Base-by-base conservation (phyloP, 2,888 invertebrate species). In the Corythucha ciliata region DNA sequence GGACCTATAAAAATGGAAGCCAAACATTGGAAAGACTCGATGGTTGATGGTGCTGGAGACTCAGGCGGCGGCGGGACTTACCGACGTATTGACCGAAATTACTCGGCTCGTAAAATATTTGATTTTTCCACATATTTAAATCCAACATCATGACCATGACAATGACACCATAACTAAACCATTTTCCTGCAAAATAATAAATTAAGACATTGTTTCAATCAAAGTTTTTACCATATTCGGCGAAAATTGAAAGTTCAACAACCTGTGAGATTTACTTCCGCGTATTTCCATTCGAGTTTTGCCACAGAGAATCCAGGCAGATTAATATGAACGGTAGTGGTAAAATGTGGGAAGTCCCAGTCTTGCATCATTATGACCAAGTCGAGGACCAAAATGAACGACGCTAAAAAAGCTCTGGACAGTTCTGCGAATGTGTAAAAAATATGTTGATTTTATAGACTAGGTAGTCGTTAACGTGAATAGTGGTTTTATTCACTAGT, bases 61-160 rank as follows among this genome's bases (percentile, higher is more conserved):
- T 29, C n/a, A 29, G 10, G 12, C n/a, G 8, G 8, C n/a, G 8
- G 12, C 8, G 29, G 10, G 8, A 10, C n/a, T 67, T 64, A 55
- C 68, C 70, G 10, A 64, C 65, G 55, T 72, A 72, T 61, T 73
- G 73, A 7, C 72, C 72, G 55, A 69, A 72, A 54, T 69, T 69
- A 50, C 60, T 64, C 2, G 73, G 73, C 18, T 57, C 54, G 60
- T 72, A 73, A 59, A 72, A 70, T 40, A 72, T 70, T 63, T 73
- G 72, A 62, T 72, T 73, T 61, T 72, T 72, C 73, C 72, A 72
- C 73, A 72, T 73, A 63, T 72, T 73, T 49, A 73, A 60, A 60
- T 73, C 73, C 21, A 72, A 63, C 45, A 72, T 63, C 68, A 72
- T 71, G 16, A 73, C 73, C 52, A 72, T 59, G 55, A 72, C 70